phyloP scores from a whole-genome alignment of 2,797 vertebrate genomes.

The Mormyrus hasselquistii region DNA sequence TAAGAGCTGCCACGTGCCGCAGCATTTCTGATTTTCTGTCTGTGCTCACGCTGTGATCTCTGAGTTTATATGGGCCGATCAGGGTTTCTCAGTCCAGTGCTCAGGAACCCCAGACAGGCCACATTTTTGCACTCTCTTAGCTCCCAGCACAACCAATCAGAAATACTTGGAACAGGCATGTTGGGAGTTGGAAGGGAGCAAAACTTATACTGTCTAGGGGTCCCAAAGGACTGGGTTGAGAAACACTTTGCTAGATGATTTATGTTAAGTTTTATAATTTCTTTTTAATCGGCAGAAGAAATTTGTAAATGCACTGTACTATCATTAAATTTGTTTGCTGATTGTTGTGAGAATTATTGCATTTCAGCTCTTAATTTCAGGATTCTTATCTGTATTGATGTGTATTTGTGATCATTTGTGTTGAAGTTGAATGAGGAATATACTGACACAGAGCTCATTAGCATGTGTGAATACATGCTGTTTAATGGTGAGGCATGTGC shows the following conservation, averaged over 20 bases:
- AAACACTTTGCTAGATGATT: neutral
- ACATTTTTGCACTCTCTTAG: neutral
- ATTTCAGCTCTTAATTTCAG: neutral
- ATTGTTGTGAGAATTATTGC: neutral
- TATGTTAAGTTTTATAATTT: neutral
- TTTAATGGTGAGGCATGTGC: neutral
- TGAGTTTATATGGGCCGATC: neutral
- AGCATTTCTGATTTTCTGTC: neutral
- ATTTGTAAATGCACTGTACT: neutral
- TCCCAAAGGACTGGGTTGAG: neutral
- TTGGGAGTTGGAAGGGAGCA: neutral
- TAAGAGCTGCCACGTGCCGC: conserved; percentile 49
- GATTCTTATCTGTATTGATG: neutral
- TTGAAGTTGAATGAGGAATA: neutral
- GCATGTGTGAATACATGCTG: neutral
- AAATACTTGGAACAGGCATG: neutral
- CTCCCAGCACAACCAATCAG: neutral
- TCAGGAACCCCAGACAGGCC: neutral
- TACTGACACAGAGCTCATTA: neutral
- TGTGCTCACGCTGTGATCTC: neutral
- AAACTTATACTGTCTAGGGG: neutral
- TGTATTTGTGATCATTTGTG: neutral
- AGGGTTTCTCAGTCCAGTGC: neutral
- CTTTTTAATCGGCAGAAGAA: neutral
- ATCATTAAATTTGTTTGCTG: neutral